These are phyloP conservation scores for Epizoanthus illoricatus DNA, from an alignment of 92 coral and sea anemone species.

Conservation along the genomic window DNA sequence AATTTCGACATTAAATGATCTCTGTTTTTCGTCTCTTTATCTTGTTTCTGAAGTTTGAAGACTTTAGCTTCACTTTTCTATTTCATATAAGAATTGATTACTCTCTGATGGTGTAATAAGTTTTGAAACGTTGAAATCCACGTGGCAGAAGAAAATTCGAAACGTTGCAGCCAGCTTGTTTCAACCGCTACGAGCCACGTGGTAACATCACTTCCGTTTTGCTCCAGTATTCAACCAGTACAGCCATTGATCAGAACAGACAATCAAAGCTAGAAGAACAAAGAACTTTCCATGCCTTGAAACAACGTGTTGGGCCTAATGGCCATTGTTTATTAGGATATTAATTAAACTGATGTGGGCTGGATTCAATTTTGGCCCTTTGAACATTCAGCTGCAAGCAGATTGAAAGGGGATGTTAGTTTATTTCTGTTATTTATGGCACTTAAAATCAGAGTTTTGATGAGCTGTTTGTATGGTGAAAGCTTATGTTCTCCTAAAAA, in stretches of 20 bases:
- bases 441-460: neutral
- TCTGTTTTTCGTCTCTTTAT: slow-evolving; percentile 13
- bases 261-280: slow-evolving; percentile 45
- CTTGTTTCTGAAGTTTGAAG: neutral
- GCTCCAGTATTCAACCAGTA: slow-evolving; percentile 33
- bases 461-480: neutral
- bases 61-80: neutral
- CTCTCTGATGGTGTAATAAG: slow-evolving; percentile 56
- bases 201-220: slow-evolving; percentile 44
- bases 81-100: neutral
- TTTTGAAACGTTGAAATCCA: slow-evolving; percentile 65
- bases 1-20: slow-evolving; percentile 23
- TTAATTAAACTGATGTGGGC: slow-evolving; percentile 37
- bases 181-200: slow-evolving; percentile 51
- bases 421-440: slow-evolving; percentile 15
- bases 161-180: slow-evolving; percentile 62
- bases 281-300: slow-evolving; percentile 43
- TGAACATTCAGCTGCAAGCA: slow-evolving; percentile 25
- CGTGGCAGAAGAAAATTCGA: slow-evolving; percentile 75
- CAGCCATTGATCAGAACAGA: slow-evolving; percentile 46
- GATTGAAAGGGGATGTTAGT: slow-evolving; percentile 18
- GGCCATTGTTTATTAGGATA: slow-evolving; percentile 34
- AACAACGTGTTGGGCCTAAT: slow-evolving; percentile 69
- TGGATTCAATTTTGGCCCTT: slow-evolving; percentile 27
- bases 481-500: neutral